These are phyloP conservation scores for Eidolon helvum DNA, from an alignment of 2,113 vertebrate genomes.

Conservation along the genomic window DNA sequence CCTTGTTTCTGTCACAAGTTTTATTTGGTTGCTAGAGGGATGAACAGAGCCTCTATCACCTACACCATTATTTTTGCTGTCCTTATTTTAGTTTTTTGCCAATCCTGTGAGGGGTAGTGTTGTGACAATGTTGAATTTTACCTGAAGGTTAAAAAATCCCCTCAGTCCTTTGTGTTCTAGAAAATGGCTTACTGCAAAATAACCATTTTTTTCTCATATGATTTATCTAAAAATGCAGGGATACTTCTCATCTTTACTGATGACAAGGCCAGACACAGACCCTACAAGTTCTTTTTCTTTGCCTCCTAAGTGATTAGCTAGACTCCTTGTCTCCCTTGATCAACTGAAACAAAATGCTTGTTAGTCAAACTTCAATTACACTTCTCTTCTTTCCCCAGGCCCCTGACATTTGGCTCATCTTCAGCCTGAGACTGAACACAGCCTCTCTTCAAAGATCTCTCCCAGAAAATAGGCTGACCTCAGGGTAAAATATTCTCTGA, in stretches of 20 bases:
- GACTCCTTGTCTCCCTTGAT: not conserved
- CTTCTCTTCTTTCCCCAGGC: not conserved
- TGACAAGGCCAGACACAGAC: not conserved
- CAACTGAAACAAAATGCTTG: not conserved
- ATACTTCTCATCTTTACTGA: not conserved
- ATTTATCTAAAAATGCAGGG: not conserved
- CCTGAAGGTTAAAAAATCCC: not conserved
- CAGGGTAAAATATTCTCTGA: not conserved
- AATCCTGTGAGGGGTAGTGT: not conserved
- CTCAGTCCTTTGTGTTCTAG: not conserved
- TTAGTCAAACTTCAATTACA: not conserved
- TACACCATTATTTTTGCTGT: too few relatives aligned
- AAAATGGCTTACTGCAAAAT: not conserved
- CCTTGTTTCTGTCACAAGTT: too few relatives aligned
- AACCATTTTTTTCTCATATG: not conserved
- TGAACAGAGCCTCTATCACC: too few relatives aligned
- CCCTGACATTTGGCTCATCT: fast-evolving
- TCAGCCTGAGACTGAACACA: not conserved
- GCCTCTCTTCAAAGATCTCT: not conserved
- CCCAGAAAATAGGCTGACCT: not conserved
- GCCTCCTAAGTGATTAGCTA: not conserved
- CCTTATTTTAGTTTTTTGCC: not conserved
- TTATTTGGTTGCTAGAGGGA: too few relatives aligned
- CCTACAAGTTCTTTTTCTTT: not conserved
- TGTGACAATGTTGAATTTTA: not conserved